Conservation (phyloP, 2,888 invertebrate genomes). For the Xylocampa areola region DNA sequence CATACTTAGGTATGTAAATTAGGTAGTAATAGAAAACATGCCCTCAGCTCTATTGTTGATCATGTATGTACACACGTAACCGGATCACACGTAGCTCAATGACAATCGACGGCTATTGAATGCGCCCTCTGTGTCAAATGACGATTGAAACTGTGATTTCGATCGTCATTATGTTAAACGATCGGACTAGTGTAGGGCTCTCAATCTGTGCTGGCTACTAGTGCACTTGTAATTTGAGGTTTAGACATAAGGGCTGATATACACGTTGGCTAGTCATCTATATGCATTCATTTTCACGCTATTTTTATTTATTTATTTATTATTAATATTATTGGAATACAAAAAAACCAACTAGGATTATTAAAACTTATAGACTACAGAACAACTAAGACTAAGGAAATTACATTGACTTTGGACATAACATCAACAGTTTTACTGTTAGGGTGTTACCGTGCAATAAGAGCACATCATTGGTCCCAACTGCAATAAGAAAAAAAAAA, state of each 20-base stretch:
- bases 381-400: no score
- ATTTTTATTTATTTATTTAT: no score
- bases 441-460: no score
- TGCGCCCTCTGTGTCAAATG: constrained; percentile 31
- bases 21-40: neutral
- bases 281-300: no score
- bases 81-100: constrained; percentile 4
- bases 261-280: neutral
- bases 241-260: neutral
- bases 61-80: constrained; percentile 6
- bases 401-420: no score
- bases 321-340: no score
- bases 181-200: constrained; percentile 12
- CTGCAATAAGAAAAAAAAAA: no score
- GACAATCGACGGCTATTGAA: constrained; percentile 28
- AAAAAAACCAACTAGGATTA: no score
- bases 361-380: no score
- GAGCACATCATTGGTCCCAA: no score
- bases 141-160: constrained; percentile 49
- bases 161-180: constrained; percentile 32
- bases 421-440: no score
- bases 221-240: constrained; percentile 9
- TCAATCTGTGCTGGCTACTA: neutral
- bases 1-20: no score
- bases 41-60: neutral